These are phyloP conservation scores for Agrilus biguttatus DNA, from an alignment of 2,888 invertebrate species.

Conservation along the genomic window DNA sequence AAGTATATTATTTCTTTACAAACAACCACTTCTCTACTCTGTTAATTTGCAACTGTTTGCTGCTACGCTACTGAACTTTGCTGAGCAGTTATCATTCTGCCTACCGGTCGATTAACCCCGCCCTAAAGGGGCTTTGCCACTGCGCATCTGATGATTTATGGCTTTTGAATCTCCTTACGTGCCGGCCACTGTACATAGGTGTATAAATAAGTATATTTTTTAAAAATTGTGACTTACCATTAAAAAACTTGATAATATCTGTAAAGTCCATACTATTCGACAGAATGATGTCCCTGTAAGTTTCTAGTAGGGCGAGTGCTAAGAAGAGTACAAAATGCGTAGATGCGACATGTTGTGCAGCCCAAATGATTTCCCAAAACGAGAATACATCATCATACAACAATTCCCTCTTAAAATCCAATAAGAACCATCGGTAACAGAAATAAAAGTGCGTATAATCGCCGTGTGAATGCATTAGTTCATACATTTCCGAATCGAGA, in stretches of 20 bases:
- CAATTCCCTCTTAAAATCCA: slow-evolving; percentile 91
- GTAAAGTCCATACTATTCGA: slow-evolving; percentile 97
- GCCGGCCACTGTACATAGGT: too few relatives aligned
- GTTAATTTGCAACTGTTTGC: too few relatives aligned
- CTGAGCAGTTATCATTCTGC: too few relatives aligned
- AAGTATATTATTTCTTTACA: too few relatives aligned
- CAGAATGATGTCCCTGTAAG: slow-evolving; percentile 86
- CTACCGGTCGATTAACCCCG: too few relatives aligned
- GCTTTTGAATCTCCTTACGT: too few relatives aligned
- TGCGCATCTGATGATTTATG: too few relatives aligned
- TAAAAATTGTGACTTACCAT: too few relatives aligned
- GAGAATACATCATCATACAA: slow-evolving; percentile 87
- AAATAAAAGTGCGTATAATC: slow-evolving; percentile 97
- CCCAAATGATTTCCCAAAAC: slow-evolving; percentile 95
- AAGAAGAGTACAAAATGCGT: slow-evolving; percentile 86
- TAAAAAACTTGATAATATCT: slow-evolving; percentile 95
- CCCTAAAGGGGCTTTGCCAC: too few relatives aligned
- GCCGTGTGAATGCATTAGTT: slow-evolving; percentile 86
- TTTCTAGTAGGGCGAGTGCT: slow-evolving; percentile 80
- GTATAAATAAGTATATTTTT: too few relatives aligned
- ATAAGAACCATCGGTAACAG: slow-evolving; percentile 92
- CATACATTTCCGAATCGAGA: slow-evolving; percentile 84
- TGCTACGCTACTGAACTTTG: too few relatives aligned
- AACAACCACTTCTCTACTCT: too few relatives aligned
- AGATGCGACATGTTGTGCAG: slow-evolving; percentile 75